These are phyloP conservation scores for Callimorpha dominula DNA, from an alignment of 2,888 invertebrate genomes.

Conservation along the genomic window DNA sequence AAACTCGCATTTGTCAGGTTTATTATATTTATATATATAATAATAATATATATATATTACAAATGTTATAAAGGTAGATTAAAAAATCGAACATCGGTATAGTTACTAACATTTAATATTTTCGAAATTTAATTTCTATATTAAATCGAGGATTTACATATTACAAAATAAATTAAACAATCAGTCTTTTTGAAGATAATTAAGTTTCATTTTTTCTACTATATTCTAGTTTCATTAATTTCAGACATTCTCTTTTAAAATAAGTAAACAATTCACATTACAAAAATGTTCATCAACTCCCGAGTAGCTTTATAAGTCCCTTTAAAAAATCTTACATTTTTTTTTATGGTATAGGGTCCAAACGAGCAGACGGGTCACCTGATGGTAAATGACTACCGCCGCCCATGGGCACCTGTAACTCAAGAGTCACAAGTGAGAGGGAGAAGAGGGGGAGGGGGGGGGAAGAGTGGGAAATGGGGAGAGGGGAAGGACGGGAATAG, in stretches of 20 bases:
- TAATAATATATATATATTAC: too few relatives aligned
- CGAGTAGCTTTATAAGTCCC: background rate
- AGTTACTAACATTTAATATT: constrained; percentile 73
- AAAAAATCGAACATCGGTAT: constrained; percentile 23
- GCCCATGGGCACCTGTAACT: too few relatives aligned
- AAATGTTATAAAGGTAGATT: background rate
- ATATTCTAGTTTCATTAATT: constrained; percentile 37
- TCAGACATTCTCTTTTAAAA: constrained; percentile 30
- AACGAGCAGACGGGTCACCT: too few relatives aligned
- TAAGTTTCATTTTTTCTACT: constrained; percentile 56
- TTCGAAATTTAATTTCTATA: constrained; percentile 77
- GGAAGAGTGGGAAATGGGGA: too few relatives aligned
- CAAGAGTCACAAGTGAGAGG: too few relatives aligned
- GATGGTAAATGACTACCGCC: too few relatives aligned
- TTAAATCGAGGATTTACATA: constrained; percentile 72
- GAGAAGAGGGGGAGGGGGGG: too few relatives aligned
- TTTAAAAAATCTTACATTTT: too few relatives aligned
- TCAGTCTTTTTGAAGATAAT: constrained; percentile 86
- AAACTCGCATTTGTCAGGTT: too few relatives aligned
- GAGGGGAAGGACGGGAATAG: too few relatives aligned
- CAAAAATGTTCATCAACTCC: background rate
- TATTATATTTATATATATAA: too few relatives aligned
- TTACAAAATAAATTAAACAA: constrained; percentile 79
- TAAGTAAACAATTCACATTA: background rate
- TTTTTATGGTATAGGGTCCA: too few relatives aligned